A percentile compares a stretch with the other conserved stretches of the same genome.
phyloP scores from a whole-genome alignment of 2,888 invertebrate genomes.

The Campoletis raptor region DNA sequence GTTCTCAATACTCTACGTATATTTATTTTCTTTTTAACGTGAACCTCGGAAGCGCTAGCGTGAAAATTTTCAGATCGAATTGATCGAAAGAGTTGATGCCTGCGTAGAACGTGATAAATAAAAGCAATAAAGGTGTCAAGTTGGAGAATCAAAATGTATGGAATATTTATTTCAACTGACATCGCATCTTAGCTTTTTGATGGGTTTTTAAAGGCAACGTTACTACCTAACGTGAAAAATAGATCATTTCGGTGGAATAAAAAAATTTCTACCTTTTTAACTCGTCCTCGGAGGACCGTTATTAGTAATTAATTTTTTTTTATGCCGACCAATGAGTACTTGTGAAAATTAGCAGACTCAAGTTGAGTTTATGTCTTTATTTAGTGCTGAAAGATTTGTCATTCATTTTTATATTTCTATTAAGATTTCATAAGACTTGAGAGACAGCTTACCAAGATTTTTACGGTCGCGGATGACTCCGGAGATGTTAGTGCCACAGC shows the following conservation, averaged over 20 bases:
- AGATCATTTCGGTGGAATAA: not conserved
- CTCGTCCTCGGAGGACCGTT: not conserved
- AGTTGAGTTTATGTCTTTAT: not conserved
- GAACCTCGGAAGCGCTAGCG: not conserved
- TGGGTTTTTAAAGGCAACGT: not conserved
- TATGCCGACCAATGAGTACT: not conserved
- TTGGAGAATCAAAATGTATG: not conserved
- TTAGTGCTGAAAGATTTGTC: not conserved
- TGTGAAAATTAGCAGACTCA: not conserved
- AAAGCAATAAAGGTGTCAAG: not conserved
- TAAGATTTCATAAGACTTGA: not conserved
- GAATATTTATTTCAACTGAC: not conserved
- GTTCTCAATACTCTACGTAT: not conserved
- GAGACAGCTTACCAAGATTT: constrained; percentile 2
- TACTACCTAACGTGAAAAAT: not conserved
- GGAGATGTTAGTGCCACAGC: constrained; percentile 17
- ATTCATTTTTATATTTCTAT: not conserved
- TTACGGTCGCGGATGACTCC: constrained; percentile 21
- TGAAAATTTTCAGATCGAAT: not conserved
- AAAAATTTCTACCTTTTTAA: not conserved
- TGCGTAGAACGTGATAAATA: not conserved
- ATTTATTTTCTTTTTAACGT: not conserved
- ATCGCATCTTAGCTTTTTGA: not conserved
- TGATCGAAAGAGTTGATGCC: not conserved
- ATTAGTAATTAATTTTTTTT: not conserved